These are phyloP conservation scores for Listronotus oregonensis DNA, from an alignment of 1,140 invertebrate genomes.

Conservation along the genomic window DNA sequence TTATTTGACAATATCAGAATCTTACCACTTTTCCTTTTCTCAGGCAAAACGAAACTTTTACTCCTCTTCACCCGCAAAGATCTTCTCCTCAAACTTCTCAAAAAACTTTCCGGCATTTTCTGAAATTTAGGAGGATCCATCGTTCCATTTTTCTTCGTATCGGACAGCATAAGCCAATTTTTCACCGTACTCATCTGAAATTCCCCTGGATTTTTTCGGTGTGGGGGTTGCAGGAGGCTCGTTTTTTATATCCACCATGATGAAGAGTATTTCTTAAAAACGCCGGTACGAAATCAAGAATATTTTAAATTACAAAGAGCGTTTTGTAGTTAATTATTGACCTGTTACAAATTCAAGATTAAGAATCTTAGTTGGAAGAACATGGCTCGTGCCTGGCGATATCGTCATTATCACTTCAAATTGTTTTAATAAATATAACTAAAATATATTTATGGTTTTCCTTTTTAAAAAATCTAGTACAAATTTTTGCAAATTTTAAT, in stretches of 20 bases:
- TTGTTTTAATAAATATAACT: no score
- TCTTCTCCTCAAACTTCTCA: constrained; percentile 68
- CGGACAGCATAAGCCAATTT: constrained; percentile 68
- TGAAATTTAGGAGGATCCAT: constrained; percentile 59
- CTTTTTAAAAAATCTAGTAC: no score
- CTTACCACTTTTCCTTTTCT: constrained; percentile 78
- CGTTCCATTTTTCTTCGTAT: constrained; percentile 60
- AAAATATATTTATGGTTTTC: no score
- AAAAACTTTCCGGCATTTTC: constrained; percentile 69
- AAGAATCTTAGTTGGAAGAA: no score
- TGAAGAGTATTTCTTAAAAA: background rate
- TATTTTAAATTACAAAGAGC: no score
- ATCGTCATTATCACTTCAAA: no score
- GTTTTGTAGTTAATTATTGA: no score
- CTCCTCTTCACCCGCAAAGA: constrained; percentile 71
- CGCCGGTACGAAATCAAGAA: no score
- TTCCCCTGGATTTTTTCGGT: constrained; percentile 51
- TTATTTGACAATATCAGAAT: no score
- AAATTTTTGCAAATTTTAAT: no score
- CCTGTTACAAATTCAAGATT: no score
- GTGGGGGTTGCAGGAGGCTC: constrained; percentile 43
- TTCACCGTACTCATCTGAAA: constrained; percentile 66
- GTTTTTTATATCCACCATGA: constrained; percentile 53
- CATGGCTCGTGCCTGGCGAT: no score
- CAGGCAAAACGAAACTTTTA: constrained; percentile 69